Evolutionary conservation across 92 coral and sea anemone genomes (phyloP), one percentile per base, ranked within the genome.

Genomic region (Virgularia gustaviana): DNA sequence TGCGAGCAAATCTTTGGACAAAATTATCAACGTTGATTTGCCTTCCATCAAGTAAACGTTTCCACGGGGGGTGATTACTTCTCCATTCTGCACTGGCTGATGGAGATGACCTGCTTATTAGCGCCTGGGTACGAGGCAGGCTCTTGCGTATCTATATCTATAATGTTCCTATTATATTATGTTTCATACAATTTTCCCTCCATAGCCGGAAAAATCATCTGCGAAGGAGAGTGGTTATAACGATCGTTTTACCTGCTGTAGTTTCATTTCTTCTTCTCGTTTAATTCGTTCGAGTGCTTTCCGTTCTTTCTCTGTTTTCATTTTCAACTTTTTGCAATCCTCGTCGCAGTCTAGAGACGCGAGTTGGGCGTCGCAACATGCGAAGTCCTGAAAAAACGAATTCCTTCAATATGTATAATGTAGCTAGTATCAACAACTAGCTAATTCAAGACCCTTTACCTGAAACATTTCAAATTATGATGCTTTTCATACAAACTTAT

Each of bases 311-410:
- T 89, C 85, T 19, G 78, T 80, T 36, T 79, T 79, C 39, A 57
- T 68, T 63, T 53, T 52, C 47, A 56, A 16, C 8, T 70, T 60
- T 27, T 78, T 70, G 65, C 98, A 92, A 6, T 82, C 88, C 43
- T 89, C 79, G 71, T 92, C 91, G 71, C 98, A 92, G 34, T 82
- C 84, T 64, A 92, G 77, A 36, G 43, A 65, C 49, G 82, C 87
- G 4, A 42, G 43, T 72, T 84, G 92, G 15, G 88, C 90, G 41
- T 70, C 33, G 34, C 57, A 70, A 53, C 98, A 92, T 23, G 90
- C 94, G 64, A 84, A 91, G 53, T 91, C 97, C 97, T 87, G 19
- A n/a, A n/a, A n/a, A n/a, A n/a, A n/a, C n/a, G n/a, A n/a, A n/a
- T n/a, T n/a, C n/a, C n/a, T n/a, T n/a, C n/a, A n/a, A n/a, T n/a